These are phyloP conservation scores for Ptychoptera contaminata DNA, from an alignment of 2,888 invertebrate species.

Conservation along the genomic window DNA sequence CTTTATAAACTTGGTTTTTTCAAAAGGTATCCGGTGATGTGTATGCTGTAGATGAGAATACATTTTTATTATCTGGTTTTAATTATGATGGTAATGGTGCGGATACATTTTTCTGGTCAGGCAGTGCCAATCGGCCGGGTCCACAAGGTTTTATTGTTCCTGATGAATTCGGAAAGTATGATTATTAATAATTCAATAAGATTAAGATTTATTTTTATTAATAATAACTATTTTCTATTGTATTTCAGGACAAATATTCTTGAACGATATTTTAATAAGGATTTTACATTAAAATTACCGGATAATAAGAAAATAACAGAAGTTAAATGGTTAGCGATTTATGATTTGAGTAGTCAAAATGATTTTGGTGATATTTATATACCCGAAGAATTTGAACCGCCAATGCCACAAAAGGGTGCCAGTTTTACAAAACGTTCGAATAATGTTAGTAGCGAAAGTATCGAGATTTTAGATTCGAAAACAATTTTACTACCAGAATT, in stretches of 20 bases:
- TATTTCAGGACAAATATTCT: slow-evolving; percentile 60
- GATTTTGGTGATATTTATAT: slow-evolving; percentile 81
- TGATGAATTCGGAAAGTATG: slow-evolving; percentile 71
- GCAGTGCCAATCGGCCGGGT: slow-evolving; percentile 71
- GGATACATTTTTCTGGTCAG: slow-evolving; percentile 89
- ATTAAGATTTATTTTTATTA: background rate
- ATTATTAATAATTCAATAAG: slow-evolving; percentile 8
- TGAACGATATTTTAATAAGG: slow-evolving; percentile 71
- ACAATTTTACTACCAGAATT: slow-evolving; percentile 63
- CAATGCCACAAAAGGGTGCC: slow-evolving; percentile 44
- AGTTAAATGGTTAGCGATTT: slow-evolving; percentile 78
- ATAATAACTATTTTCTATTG: background rate
- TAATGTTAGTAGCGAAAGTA: slow-evolving; percentile 51
- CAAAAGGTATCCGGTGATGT: slow-evolving; percentile 67
- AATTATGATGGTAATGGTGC: slow-evolving; percentile 83
- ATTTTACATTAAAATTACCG: slow-evolving; percentile 65
- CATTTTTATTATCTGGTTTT: slow-evolving; percentile 62
- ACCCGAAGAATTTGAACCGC: slow-evolving; percentile 81
- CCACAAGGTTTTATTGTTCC: slow-evolving; percentile 86
- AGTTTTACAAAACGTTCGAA: slow-evolving; percentile 43
- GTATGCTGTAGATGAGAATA: slow-evolving; percentile 76
- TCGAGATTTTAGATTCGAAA: slow-evolving; percentile 66
- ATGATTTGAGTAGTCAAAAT: slow-evolving; percentile 73
- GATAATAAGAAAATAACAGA: slow-evolving; percentile 75
- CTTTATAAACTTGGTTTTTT: background rate